Conservation (phyloP, 2,113 vertebrate genomes). For the Leptodactylus fuscus region DNA sequence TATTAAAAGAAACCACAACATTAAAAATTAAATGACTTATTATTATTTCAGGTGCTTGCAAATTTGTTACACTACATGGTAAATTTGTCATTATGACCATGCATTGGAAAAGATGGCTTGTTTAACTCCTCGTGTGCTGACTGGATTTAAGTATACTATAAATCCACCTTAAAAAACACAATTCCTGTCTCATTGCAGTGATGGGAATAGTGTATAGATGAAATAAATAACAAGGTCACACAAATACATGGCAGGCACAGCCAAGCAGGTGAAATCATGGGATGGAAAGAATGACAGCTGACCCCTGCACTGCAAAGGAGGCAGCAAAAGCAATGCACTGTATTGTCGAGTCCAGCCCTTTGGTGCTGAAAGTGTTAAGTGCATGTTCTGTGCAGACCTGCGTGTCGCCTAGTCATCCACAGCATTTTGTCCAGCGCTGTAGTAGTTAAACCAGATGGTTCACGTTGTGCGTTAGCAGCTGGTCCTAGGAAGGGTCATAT, state of each 20-base stretch:
- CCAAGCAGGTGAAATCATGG: background rate
- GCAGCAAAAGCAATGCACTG: conserved; percentile 38
- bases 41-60: conserved; percentile 36
- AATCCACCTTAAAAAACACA: background rate
- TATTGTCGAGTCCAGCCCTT: conserved; percentile 25
- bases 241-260: conserved; percentile 13
- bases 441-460: conserved; percentile 33
- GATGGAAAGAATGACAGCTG: conserved; percentile 4
- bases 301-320: background rate
- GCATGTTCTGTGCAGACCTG: conserved; percentile 14
- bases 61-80: conserved; percentile 15
- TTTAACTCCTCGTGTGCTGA: background rate
- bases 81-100: background rate
- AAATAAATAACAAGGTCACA: conserved; percentile 25
- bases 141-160: background rate
- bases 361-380: conserved; percentile 45
- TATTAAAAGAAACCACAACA: background rate
- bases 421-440: conserved; percentile 26
- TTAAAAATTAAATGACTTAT: conserved; percentile 40
- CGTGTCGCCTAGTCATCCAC: background rate
- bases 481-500: conserved; percentile 40
- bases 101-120: conserved; percentile 4
- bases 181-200: no score
- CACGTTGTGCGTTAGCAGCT: conserved; percentile 52
- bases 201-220: background rate